Base-by-base conservation (phyloP, 2,113 vertebrate species). In the Furnarius figulus region DNA sequence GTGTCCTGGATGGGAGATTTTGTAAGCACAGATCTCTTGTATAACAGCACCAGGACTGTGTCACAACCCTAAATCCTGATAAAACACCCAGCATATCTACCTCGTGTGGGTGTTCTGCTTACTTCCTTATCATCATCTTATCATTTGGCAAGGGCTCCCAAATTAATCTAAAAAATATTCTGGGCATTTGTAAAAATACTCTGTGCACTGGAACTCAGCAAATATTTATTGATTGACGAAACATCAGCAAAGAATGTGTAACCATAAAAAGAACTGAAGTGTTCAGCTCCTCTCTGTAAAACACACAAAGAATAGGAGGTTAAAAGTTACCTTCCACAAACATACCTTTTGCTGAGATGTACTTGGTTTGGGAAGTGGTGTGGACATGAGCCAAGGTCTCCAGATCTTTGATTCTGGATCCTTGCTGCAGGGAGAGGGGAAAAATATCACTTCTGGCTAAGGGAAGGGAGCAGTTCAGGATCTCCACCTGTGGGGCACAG, bases 131-230 rank as follows among this genome's bases (percentile, higher is more conserved):
- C 92, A 55, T 18, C 66, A 35, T 44, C 81, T 93, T 94, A 97
- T 96, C 88, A 8, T 14, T 55, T 96, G 93, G 92, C 92, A 84
- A 78, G 62, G 83, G 83, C 50, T 83, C 73, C 59, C 37, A 31
- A 84, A 80, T 92, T 93, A 93, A 89, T 84, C 84, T 94, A 77
- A 80, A 33, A 96, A 93, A 96, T 94, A 97, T 97, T 96, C 95
- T 95, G 94, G 63, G 96, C 82, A 97, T 97, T 87, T 33, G 62
- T 89, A 56, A 85, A 95, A 96, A 92, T 92, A 61, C 80, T 81
- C 44, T 0, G 1, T 68, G 67, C 73, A 24, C 50, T 81, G 90
- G 95, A 96, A 96, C 94, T 96, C 81, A 70, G 90, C 87, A 95
- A 96, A 96, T 90, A 93, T 93, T 96, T 94, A 93, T 92, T 63